phyloP scores from a whole-genome alignment of 2,797 vertebrate species.

The Myotis daubentonii region DNA sequence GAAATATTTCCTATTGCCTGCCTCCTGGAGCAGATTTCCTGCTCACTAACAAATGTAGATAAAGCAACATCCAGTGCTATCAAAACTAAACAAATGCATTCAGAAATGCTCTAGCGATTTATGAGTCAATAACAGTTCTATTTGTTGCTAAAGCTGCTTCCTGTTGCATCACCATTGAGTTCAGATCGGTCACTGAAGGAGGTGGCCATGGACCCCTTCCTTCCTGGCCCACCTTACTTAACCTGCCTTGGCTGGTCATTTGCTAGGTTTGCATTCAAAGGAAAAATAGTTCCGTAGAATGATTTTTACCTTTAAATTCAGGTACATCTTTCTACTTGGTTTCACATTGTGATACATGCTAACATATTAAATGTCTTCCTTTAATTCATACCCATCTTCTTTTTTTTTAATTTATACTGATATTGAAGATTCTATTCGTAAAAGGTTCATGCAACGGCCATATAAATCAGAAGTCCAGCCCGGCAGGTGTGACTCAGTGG shows the following conservation, averaged over 20 bases:
- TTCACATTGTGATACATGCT: neutral
- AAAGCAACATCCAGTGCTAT: neutral
- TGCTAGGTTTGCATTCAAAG: neutral
- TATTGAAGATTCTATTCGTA: neutral
- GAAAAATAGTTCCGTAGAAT: neutral
- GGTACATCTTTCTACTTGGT: neutral
- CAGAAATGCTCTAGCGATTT: constrained; percentile 30
- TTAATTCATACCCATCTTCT: neutral
- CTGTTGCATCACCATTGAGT: neutral
- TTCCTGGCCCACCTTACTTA: neutral
- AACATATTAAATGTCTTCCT: neutral
- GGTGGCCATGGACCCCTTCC: neutral
- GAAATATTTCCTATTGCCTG: neutral
- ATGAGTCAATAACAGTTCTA: constrained; percentile 31
- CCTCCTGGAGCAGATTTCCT: constrained; percentile 10
- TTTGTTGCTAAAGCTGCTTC: neutral
- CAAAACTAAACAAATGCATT: constrained; percentile 50
- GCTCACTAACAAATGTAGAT: neutral
- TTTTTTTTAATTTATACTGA: neutral
- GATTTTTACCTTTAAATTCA: constrained; percentile 8
- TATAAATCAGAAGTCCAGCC: neutral
- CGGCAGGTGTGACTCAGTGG: too few relatives aligned
- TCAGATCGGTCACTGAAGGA: neutral
- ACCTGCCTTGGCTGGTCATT: neutral
- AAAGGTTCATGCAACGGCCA: neutral